Percentiles rank a stretch among this genome's conserved stretches.
phyloP scores from a whole-genome alignment of 1,140 invertebrate species.

The Cephus cinctus region DNA sequence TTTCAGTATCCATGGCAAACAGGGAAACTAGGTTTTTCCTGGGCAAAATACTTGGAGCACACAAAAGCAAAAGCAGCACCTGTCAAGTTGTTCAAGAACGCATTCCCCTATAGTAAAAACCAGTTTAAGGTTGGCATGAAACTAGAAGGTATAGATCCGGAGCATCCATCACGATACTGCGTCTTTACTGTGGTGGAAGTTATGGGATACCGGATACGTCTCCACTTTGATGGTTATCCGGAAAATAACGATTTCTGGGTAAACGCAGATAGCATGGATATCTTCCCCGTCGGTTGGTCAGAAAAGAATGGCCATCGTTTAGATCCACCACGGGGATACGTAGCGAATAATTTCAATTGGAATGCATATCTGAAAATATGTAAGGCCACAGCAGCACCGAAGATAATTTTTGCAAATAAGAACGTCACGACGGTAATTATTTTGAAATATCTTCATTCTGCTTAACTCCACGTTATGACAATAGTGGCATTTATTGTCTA shows the following conservation, averaged over 20 bases:
- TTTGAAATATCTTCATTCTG: too few species aligned
- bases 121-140: constrained; percentile 85
- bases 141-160: constrained; percentile 90
- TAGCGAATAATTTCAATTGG: constrained; percentile 76
- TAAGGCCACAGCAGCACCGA: constrained; percentile 76
- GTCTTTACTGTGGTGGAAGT: constrained; percentile 84
- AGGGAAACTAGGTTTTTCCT: constrained; percentile 71
- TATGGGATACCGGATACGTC: constrained; percentile 73
- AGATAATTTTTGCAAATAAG: constrained; percentile 71
- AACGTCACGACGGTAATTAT: constrained; percentile 52
- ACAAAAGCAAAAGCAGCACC: constrained; percentile 73
- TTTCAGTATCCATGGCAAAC: constrained; percentile 65
- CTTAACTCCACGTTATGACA: constrained; percentile 4
- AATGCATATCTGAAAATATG: constrained; percentile 77
- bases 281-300: constrained; percentile 94
- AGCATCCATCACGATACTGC: constrained; percentile 86
- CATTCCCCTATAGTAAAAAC: constrained; percentile 71
- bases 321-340: constrained; percentile 73
- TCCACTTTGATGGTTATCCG: constrained; percentile 92
- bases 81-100: constrained; percentile 75
- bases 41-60: constrained; percentile 72
- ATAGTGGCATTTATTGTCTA: constrained; percentile 17
- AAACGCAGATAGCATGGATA: constrained; percentile 85
- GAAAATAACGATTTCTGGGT: constrained; percentile 93
- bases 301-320: constrained; percentile 75